Evolutionary conservation across 1,140 invertebrate species (phyloP).

Genomic region (Wiebesia pumilae): DNA sequence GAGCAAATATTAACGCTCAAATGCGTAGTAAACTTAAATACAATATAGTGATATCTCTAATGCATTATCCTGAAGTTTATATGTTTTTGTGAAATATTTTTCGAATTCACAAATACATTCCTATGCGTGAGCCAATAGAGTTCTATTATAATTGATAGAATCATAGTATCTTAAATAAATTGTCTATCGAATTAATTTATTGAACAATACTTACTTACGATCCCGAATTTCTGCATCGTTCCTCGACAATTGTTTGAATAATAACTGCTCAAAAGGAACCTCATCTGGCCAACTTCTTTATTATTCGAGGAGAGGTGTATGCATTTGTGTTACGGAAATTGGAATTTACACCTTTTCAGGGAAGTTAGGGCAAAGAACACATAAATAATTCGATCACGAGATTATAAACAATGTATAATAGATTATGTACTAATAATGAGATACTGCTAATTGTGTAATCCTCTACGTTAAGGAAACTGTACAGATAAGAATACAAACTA

Average conservation of each 20-base stretch:
- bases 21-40: not conserved
- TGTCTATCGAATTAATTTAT: too few relatives aligned
- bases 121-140: too few relatives aligned
- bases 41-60: not conserved
- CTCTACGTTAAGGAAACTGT: not conserved
- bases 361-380: not conserved
- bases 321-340: not conserved
- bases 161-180: too few relatives aligned
- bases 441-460: not conserved
- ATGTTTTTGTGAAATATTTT: not conserved
- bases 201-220: not conserved
- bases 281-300: not conserved
- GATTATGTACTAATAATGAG: not conserved
- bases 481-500: not conserved
- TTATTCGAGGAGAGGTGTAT: not conserved
- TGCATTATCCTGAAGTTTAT: not conserved
- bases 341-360: not conserved
- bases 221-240: not conserved
- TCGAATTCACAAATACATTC: not conserved
- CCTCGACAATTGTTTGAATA: not conserved
- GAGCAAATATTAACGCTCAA: too few relatives aligned
- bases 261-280: not conserved
- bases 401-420: constrained; percentile 2
- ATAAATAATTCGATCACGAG: not conserved
- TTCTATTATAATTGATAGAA: too few relatives aligned